Percentiles rank a stretch among this genome's conserved stretches.
These are phyloP conservation scores for Encarsia formosa DNA, from an alignment of 2,888 invertebrate genomes.

Conservation along the genomic window DNA sequence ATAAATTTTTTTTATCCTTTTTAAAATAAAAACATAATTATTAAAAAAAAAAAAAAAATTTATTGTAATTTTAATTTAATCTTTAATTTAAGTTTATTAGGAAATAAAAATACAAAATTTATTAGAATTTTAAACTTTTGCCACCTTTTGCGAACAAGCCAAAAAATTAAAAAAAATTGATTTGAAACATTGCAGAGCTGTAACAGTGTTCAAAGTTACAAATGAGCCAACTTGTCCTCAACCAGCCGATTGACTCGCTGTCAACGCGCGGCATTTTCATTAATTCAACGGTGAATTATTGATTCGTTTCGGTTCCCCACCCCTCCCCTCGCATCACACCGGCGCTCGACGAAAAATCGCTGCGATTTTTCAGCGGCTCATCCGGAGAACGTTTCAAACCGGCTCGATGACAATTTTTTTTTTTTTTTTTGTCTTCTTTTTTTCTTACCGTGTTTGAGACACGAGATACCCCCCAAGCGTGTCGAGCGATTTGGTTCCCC, in stretches of 20 bases:
- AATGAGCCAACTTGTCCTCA: constrained; percentile 6
- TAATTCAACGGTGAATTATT: constrained; percentile 24
- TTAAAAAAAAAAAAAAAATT: no score
- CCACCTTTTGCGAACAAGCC: no score
- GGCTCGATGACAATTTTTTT: constrained; percentile 15
- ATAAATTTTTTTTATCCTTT: no score
- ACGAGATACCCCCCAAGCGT: neutral
- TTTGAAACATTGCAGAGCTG: no score
- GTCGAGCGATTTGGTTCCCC: constrained; percentile 7
- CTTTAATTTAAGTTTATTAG: no score
- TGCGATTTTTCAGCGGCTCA: constrained; percentile 21
- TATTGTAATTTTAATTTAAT: no score
- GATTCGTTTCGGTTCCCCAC: constrained; percentile 14
- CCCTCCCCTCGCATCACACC: neutral
- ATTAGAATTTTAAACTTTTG: no score
- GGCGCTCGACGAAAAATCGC: constrained; percentile 14
- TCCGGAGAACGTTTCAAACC: constrained; percentile 17
- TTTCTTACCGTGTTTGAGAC: neutral
- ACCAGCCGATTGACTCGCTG: constrained; percentile 10
- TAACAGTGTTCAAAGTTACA: constrained; percentile 4
- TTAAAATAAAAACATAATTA: no score
- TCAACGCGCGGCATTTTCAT: constrained; percentile 11
- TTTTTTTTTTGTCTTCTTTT: neutral
- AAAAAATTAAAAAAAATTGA: no score
- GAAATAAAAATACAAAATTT: no score